These are phyloP conservation scores for Neocrepidodera transversa DNA, from an alignment of 2,888 invertebrate genomes.

Conservation along the genomic window DNA sequence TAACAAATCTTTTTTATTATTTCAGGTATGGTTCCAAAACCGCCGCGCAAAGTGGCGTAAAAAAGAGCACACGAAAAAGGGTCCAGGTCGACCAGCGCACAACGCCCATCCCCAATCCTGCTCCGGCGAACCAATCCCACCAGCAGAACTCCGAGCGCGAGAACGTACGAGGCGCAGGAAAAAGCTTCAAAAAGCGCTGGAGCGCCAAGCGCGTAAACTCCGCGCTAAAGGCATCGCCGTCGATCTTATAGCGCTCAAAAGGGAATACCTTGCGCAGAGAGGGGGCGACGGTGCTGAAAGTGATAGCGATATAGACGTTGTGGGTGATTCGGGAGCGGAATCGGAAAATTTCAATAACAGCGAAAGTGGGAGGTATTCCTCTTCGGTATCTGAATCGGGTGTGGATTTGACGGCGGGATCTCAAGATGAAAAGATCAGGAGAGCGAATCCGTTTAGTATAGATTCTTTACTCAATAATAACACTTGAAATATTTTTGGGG, in stretches of 20 bases:
- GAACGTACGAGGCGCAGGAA: slow-evolving; percentile 88
- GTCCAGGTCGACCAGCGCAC: slow-evolving; percentile 97
- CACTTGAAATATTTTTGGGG: slow-evolving; percentile 63
- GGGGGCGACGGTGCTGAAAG: slow-evolving; percentile 65
- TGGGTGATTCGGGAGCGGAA: slow-evolving; percentile 79
- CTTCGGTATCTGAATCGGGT: slow-evolving; percentile 54
- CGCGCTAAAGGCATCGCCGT: slow-evolving; percentile 90
- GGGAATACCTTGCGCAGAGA: slow-evolving; percentile 85
- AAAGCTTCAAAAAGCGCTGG: slow-evolving; percentile 90
- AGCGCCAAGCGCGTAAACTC: slow-evolving; percentile 90
- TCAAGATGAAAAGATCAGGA: slow-evolving; percentile 62
- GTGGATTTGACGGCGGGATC: slow-evolving; percentile 61
- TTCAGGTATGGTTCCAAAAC: slow-evolving; percentile 99
- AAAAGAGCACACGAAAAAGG: slow-evolving; percentile 98
- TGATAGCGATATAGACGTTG: slow-evolving; percentile 83
- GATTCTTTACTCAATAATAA: slow-evolving; percentile 84
- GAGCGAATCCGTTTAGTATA: slow-evolving; percentile 88
- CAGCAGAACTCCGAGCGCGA: slow-evolving; percentile 84
- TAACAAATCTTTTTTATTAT: slow-evolving; percentile 48
- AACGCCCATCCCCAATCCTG: slow-evolving; percentile 98
- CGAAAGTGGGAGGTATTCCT: slow-evolving; percentile 55
- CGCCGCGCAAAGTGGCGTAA: slow-evolving; percentile 98
- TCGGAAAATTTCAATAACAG: slow-evolving; percentile 70
- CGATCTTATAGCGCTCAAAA: slow-evolving; percentile 82
- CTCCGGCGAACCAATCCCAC: slow-evolving; percentile 95